Evolutionary conservation across 2,888 invertebrate genomes (phyloP).

Genomic region (Steinernema scapterisci): DNA sequence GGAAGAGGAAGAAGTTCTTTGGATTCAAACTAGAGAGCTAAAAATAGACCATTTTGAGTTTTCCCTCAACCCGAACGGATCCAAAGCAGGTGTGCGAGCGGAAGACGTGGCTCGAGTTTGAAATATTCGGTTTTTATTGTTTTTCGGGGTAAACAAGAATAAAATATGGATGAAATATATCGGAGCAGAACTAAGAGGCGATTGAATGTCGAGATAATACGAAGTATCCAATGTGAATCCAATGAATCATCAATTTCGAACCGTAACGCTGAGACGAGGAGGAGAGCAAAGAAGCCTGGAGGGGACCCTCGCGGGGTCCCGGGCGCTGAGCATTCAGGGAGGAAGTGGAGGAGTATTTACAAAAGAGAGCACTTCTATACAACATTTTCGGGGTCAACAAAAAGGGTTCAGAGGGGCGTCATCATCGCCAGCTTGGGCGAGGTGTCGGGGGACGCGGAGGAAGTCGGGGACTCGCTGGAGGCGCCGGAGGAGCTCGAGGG

Average conservation of each 20-base stretch:
- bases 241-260: conserved; percentile 29
- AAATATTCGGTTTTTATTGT: too few species aligned
- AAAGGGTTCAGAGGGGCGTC: not conserved
- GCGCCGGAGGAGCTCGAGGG: conserved; percentile 17
- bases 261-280: conserved; percentile 27
- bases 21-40: too few species aligned
- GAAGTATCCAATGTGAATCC: not conserved
- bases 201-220: not conserved
- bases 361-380: not conserved
- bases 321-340: conserved; percentile 17
- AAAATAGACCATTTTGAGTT: too few species aligned
- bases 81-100: too few species aligned
- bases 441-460: conserved; percentile 29
- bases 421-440: conserved; percentile 25
- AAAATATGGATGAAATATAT: conserved; percentile 3
- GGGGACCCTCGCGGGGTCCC: not conserved
- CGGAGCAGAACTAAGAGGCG: not conserved
- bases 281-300: conserved; percentile 18
- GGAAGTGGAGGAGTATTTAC: conserved; percentile 30
- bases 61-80: too few species aligned
- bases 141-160: not conserved
- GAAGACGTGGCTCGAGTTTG: too few species aligned
- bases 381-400: not conserved
- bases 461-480: conserved; percentile 25
- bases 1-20: too few species aligned